Conservation (phyloP, 2,113 vertebrate genomes). For the Campylomormyrus numenius region DNA sequence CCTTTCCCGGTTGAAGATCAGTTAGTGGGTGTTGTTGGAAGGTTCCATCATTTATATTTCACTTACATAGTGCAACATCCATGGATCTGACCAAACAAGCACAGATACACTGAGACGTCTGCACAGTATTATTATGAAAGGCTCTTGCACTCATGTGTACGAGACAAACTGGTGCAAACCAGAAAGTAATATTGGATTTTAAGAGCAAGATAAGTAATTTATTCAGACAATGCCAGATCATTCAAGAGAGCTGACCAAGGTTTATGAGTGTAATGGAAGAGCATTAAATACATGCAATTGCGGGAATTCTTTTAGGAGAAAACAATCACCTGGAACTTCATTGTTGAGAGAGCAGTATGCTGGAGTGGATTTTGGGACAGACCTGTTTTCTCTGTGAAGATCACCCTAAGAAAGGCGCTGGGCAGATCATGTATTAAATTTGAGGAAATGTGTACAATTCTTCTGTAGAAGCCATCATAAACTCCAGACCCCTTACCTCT, state of each 20-base stretch:
- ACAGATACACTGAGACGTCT: neutral
- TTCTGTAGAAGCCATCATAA: slow-evolving; percentile 17
- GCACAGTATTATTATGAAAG: neutral
- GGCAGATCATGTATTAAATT: slow-evolving; percentile 2
- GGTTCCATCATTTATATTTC: neutral
- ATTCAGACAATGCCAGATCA: neutral
- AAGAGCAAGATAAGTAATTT: neutral
- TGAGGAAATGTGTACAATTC: slow-evolving; percentile 11
- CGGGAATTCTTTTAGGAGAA: slow-evolving; percentile 13
- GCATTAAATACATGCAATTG: slow-evolving; percentile 1
- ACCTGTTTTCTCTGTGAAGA: neutral
- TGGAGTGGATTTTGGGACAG: slow-evolving; percentile 12
- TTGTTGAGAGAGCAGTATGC: slow-evolving; percentile 12
- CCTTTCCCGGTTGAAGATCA: neutral
- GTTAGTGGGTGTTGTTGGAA: neutral
- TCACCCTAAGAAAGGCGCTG: neutral
- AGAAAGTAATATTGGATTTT: neutral
- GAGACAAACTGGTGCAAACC: neutral
- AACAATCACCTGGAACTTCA: slow-evolving; percentile 20
- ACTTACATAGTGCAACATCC: neutral
- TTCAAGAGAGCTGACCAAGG: neutral
- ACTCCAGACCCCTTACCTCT: slow-evolving; percentile 15
- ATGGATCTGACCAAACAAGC: neutral
- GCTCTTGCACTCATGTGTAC: neutral
- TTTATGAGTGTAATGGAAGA: neutral